A percentile compares a stretch with the other conserved stretches of the same genome.
phyloP scores from a whole-genome alignment of 2,797 vertebrate species.

The Spinibarbus caldwelli region DNA sequence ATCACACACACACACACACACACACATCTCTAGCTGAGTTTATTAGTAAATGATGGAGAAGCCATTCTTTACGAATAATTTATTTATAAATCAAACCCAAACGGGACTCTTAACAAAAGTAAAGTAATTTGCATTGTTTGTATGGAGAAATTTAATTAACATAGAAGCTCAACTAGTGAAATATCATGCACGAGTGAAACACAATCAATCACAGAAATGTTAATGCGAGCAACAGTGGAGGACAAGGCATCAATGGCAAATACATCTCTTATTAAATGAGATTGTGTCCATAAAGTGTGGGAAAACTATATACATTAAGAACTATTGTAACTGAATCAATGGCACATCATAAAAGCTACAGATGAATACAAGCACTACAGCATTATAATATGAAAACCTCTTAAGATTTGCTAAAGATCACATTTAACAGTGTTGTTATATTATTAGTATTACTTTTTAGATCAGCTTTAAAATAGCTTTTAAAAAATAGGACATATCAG shows the following conservation, averaged over 20 bases:
- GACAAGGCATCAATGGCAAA: background rate
- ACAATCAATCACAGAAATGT: background rate
- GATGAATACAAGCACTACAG: background rate
- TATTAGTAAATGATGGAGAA: conserved; percentile 1
- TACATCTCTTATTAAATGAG: background rate
- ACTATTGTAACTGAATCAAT: background rate
- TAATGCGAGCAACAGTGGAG: background rate
- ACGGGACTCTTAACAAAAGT: background rate
- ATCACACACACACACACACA: conserved; percentile 4
- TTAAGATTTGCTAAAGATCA: too few relatives aligned
- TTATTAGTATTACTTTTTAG: too few relatives aligned
- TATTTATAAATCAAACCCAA: background rate
- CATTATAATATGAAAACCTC: background rate
- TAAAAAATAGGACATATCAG: too few relatives aligned
- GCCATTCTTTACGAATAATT: background rate
- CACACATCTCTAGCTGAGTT: background rate
- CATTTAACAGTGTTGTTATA: too few relatives aligned
- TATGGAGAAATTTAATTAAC: background rate
- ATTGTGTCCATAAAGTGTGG: background rate
- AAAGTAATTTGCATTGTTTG: background rate
- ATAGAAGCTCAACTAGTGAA: background rate
- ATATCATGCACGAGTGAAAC: background rate
- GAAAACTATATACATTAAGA: background rate
- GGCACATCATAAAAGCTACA: background rate
- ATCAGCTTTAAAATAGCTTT: too few relatives aligned